Conservation (phyloP, 37 sponge, comb jelly and placozoan species). For the Crambe crambe region DNA sequence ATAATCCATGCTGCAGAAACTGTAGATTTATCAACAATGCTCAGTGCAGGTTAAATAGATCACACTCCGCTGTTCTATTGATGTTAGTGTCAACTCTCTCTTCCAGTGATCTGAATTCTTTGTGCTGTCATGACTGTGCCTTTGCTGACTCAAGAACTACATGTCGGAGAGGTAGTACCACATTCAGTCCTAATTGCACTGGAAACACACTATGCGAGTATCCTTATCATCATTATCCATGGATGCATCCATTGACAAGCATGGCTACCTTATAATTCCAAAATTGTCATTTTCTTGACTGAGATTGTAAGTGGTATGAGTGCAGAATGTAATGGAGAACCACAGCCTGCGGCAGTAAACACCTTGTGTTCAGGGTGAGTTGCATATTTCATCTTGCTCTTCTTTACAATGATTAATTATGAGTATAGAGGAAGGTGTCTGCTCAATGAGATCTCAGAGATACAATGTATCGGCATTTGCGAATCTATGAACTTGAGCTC, state of each 20-base stretch:
- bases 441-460: neutral
- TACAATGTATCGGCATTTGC: neutral
- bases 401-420: too few relatives aligned
- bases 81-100: neutral
- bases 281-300: neutral
- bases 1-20: slow-evolving; percentile 25
- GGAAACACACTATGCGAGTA: slow-evolving; percentile 44
- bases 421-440: neutral
- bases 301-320: neutral
- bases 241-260: neutral
- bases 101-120: slow-evolving; percentile 51
- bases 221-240: slow-evolving; percentile 17
- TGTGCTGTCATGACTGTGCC: slow-evolving; percentile 45
- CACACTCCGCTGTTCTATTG: neutral
- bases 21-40: slow-evolving; percentile 12
- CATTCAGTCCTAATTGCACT: slow-evolving; percentile 35
- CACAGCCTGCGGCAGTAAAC: neutral
- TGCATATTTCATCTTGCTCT: too few relatives aligned
- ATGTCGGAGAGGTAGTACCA: slow-evolving; percentile 18
- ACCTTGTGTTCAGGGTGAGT: neutral
- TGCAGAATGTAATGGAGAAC: neutral
- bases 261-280: too few relatives aligned
- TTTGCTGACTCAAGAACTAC: slow-evolving; percentile 1
- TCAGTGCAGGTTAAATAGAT: slow-evolving; percentile 37
- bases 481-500: neutral